These are phyloP conservation scores for Brachyopa scutellaris DNA, from an alignment of 2,888 invertebrate species.

Conservation along the genomic window DNA sequence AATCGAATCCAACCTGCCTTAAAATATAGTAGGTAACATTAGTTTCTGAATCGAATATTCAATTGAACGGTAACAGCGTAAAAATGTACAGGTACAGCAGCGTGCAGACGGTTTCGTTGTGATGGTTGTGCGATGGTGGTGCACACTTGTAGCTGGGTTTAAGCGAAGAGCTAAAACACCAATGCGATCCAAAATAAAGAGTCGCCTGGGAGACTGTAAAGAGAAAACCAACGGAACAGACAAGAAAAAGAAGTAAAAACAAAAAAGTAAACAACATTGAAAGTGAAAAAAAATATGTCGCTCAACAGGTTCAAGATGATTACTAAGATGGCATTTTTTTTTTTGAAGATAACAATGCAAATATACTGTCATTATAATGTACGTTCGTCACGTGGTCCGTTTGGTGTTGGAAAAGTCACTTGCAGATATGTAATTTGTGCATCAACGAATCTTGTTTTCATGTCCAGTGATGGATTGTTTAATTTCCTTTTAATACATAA, in stretches of 20 bases:
- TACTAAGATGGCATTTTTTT: conserved; percentile 1
- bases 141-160: not conserved
- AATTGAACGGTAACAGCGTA: conserved; percentile 43
- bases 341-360: not conserved
- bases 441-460: too few relatives aligned
- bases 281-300: not conserved
- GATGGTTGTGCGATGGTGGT: conserved; percentile 11
- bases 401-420: too few relatives aligned
- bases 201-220: conserved; percentile 9
- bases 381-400: too few relatives aligned
- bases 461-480: too few relatives aligned
- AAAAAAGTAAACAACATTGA: not conserved
- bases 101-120: not conserved
- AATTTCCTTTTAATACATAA: too few relatives aligned
- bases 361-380: not conserved
- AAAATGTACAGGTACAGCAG: not conserved
- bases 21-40: conserved; percentile 30
- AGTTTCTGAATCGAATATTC: conserved; percentile 52
- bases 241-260: not conserved
- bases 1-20: conserved; percentile 35
- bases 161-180: conserved; percentile 7
- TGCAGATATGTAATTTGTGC: too few relatives aligned
- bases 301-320: conserved; percentile 29
- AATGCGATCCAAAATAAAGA: conserved; percentile 14
- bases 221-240: conserved; percentile 34